Evolutionary conservation across 2,888 invertebrate species (phyloP), one percentile per base, ranked within the genome.

Genomic region (Athripsodes cinereus): DNA sequence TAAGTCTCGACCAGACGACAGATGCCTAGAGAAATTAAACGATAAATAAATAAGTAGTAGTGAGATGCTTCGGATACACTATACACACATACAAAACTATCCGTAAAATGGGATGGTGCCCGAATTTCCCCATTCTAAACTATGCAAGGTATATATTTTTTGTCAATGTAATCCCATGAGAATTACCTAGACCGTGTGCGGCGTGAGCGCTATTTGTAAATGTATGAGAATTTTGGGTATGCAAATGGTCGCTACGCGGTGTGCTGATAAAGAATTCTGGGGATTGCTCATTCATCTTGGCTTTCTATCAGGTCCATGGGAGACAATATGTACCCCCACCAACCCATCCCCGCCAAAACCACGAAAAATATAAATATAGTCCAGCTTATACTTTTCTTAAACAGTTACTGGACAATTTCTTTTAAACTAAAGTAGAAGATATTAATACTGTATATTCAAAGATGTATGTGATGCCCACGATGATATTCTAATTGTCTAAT

Each of bases 21-120:
- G 50, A 50, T 26, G 22, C 50, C 22, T 11, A 21, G 21, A 18
- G 22, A 50, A 50, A 50, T 50, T 50, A 26, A 50, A 50, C 5
- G n/a, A 21, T 50, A 50, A 50, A 50, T 50, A 50, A 50, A 21
- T 50, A 50, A 50, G 22, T 22, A 50, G 26, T 26, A 19, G 40
- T 40, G 40, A 13, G 40, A 16, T 40, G 13, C 13, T 13, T 40
- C 40, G 13, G 40, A 16, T 40, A 16, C 13, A 13, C 40, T 13
- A n/a, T n/a, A n/a, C 40, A 16, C 5, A 3, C 40, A 13, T 40
- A 40, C 13, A n/a, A 40, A 16, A 40, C 40, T 13, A 16, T 26
- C 26, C 26, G 10, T 10, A 26, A 26, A 26, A 10, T 26, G 26
- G 3, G 26, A 3, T 26, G n/a, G 10, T 26, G 10, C 26, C n/a